Percentiles rank a stretch among this genome's conserved stretches.
Evolutionary conservation across 2,797 vertebrate genomes (phyloP).

Genomic region (Arnoldichthys spilopterus): DNA sequence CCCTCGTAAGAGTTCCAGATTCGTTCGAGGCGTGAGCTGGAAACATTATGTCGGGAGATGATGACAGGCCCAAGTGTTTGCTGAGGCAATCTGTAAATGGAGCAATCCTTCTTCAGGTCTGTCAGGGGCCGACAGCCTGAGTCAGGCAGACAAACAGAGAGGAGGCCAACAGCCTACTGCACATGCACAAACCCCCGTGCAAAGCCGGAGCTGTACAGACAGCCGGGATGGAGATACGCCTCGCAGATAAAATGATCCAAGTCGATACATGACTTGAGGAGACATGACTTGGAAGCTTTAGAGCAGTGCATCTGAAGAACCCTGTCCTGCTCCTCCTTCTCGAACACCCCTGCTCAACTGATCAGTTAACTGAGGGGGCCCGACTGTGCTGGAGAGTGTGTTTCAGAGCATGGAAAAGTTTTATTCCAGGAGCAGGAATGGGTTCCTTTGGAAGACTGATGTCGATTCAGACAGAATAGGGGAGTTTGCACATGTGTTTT

Average conservation of each 20-base stretch:
- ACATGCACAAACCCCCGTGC: not conserved
- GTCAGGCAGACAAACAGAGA: conserved; percentile 60
- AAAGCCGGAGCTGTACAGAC: not conserved
- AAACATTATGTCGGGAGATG: conserved; percentile 75
- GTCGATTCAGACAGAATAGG: too few species aligned
- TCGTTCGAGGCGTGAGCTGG: conserved; percentile 74
- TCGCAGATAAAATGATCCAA: conserved; percentile 8
- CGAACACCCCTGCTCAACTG: not conserved
- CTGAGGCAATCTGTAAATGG: conserved; percentile 82
- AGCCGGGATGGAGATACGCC: not conserved
- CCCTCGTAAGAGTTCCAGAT: conserved; percentile 77
- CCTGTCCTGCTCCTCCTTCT: not conserved
- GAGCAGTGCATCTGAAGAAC: not conserved
- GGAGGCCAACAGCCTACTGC: conserved; percentile 64
- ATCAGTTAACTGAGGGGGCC: not conserved
- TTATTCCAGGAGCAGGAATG: too few species aligned
- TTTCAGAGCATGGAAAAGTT: not conserved
- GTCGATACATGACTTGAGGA: conserved; percentile 8
- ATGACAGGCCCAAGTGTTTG: conserved; percentile 79
- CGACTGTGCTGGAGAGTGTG: not conserved
- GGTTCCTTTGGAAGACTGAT: not conserved
- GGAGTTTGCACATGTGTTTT: too few species aligned
- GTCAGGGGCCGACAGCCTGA: conserved; percentile 73
- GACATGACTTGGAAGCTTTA: not conserved
- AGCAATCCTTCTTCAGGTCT: conserved; percentile 79